Evolutionary conservation across 2,888 invertebrate genomes (phyloP), one percentile per base, ranked within the genome.

Genomic region (Sinodicranocentrus sp.): DNA sequence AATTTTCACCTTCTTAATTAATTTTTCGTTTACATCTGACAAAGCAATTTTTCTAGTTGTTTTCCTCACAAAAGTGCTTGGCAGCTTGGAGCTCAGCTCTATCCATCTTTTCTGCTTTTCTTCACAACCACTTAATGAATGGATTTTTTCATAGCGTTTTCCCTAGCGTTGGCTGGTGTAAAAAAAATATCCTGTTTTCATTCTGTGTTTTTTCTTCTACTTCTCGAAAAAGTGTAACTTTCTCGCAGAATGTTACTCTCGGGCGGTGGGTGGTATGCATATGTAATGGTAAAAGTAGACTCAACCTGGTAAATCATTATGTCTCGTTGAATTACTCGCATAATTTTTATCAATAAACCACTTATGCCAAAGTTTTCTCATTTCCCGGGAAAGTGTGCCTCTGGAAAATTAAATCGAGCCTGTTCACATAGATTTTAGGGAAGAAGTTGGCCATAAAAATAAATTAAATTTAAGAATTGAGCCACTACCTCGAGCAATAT

Each of bases 391-490:
- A 77, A 57, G 61, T 48, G 54, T 33, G 54, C 67, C 57, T 77
- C 77, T 54, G 59, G 71, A 71, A 71, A 71, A 71, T 71, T 71
- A 71, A 71, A 71, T 71, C 54, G 33, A 71, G 54, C 71, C 71
- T 71, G 57, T 57, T 71, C 71, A 33, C 71, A 68, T 68, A 68
- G 68, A 54, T 77, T 63, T 77, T 67, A 39, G 68, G 8, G 33
- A 23, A 43, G 63, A 48, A 70, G 70, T 61, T 67, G 44, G 67
- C 82, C 73, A 82, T 82, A 82, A 82, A 82, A 82, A 82, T 73
- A 82, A 82, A 82, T 82, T 82, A 82, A 82, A 82, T 82, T 73
- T 82, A 82, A 61, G 68, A 68, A 68, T 68, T 68, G 68, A 68
- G 68, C 68, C 48, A 68, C 48, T 48, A 48, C 68, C 48, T 44